Conservation (phyloP, 2,888 invertebrate genomes). For the Keiferia lycopersicella region DNA sequence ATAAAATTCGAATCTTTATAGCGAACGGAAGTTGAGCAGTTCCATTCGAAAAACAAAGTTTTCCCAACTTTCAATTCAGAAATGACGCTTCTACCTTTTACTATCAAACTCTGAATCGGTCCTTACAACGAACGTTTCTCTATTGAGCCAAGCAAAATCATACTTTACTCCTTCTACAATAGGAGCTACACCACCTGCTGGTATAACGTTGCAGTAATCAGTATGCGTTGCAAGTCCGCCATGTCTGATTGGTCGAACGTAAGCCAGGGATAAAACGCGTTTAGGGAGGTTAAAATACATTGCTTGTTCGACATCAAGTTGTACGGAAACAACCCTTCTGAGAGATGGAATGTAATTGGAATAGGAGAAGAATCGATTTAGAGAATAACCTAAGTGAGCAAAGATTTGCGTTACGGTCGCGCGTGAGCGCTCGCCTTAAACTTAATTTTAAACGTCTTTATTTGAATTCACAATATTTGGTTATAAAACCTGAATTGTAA, state of each 20-base stretch:
- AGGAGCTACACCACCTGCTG: neutral
- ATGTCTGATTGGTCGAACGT: slow-evolving; percentile 69
- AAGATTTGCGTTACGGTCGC: slow-evolving; percentile 67
- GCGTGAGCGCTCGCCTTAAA: slow-evolving; percentile 61
- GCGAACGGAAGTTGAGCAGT: neutral
- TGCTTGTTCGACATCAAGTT: slow-evolving; percentile 3
- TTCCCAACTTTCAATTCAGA: slow-evolving; percentile 29
- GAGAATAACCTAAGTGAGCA: slow-evolving; percentile 39
- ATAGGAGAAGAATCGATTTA: neutral
- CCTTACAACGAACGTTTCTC: neutral
- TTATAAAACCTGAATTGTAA: neutral
- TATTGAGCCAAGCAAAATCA: neutral
- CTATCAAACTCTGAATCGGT: slow-evolving; percentile 16
- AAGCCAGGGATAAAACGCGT: slow-evolving; percentile 30
- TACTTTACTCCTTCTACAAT: neutral
- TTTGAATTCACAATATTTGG: slow-evolving; percentile 10
- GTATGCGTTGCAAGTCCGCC: slow-evolving; percentile 61
- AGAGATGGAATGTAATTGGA: slow-evolving; percentile 2
- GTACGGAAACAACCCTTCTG: neutral
- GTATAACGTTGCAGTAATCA: slow-evolving; percentile 44
- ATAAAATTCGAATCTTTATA: no score
- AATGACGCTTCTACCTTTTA: slow-evolving; percentile 14
- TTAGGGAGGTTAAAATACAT: slow-evolving; percentile 43
- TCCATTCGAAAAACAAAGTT: neutral
- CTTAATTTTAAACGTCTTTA: slow-evolving; percentile 45